Evolutionary conservation across 2,113 vertebrate species (phyloP).

Genomic region (Ovis canadensis): DNA sequence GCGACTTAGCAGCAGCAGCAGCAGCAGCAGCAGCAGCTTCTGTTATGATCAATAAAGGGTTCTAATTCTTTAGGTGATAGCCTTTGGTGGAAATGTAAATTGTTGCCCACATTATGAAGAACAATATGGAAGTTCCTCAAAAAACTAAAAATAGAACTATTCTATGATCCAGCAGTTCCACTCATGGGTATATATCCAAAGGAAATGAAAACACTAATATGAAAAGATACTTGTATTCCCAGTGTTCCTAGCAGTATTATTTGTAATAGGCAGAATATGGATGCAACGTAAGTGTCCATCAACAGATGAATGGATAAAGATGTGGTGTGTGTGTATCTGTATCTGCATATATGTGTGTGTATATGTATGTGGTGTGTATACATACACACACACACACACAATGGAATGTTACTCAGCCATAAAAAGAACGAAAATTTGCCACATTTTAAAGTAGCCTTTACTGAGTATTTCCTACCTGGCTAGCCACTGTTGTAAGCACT

Average conservation of each 20-base stretch:
- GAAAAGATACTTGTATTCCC: not conserved
- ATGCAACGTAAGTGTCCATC: not conserved
- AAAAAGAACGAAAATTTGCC: not conserved
- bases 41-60: not conserved
- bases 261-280: not conserved
- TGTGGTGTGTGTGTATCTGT: not conserved
- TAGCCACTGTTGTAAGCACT: not conserved
- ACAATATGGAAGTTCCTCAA: not conserved
- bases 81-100: not conserved
- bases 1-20: no score
- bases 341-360: not conserved
- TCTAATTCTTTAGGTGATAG: not conserved
- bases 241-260: not conserved
- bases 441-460: not conserved
- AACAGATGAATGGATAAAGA: not conserved
- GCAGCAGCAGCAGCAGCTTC: not conserved
- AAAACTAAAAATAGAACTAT: not conserved
- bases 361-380: not conserved
- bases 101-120: not conserved
- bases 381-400: not conserved
- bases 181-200: not conserved
- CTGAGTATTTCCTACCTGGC: not conserved
- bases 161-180: not conserved
- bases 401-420: not conserved
- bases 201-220: not conserved